Base-by-base conservation (phyloP, 2,888 invertebrate genomes). In the Leptura quadrifasciata region DNA sequence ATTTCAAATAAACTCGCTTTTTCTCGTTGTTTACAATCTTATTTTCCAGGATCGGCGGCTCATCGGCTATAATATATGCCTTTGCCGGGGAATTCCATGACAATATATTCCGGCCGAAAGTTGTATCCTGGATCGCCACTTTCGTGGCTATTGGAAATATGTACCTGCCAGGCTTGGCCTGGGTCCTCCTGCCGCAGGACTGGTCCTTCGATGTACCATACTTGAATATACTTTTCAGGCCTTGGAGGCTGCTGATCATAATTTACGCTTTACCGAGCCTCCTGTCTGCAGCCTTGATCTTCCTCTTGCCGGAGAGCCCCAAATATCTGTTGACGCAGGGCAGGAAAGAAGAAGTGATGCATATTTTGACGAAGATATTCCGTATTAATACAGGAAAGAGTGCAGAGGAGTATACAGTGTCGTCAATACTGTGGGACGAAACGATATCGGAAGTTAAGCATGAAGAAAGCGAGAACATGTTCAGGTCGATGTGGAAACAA, bases 11-110 rank as follows among this genome's bases (percentile, higher is more conserved):
- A n/a, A n/a, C n/a, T n/a, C n/a, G n/a, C n/a, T n/a, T n/a, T n/a
- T n/a, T n/a, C n/a, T n/a, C n/a, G n/a, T 31, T 31, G 0, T 31
- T 31, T 31, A 31, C 27, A 6, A 31, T 21, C 10, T 21, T 57
- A 31, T 18, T 31, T 80, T 76, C 47, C 71, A 89, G 89, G 57
- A 85, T 89, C 74, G 88, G 88, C 18, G 91, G 91, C 15, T 89
- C 91, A 9, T 90, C 91, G 8, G 90, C 91, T 0, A 89, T 91
- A 9, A 86, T 91, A 2, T 91, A 91, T 79, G 91, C 91, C 1
- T 91, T 90, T 81, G 86, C 90, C 17, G 91, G 91, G 9, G 91
- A 91, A 84, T 91, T 91, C 80, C 91, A 91, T 79, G 89, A 90
- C 27, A 85, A 88, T 54, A 86, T 84, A 63, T 88, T 89, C 57